Base-by-base conservation (phyloP, 2,113 vertebrate species). In the Aptenodytes forsteri region DNA sequence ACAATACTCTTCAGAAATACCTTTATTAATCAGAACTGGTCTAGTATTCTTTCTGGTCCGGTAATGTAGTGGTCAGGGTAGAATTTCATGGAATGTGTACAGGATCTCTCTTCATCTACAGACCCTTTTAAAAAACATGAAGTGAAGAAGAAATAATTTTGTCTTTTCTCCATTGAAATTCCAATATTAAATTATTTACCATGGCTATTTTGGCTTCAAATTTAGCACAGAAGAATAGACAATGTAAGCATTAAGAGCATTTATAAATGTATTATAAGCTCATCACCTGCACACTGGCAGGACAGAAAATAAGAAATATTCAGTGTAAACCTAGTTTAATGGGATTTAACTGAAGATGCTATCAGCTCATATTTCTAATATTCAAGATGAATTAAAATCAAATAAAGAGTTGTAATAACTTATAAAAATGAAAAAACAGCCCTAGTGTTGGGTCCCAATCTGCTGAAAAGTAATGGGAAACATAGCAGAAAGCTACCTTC, bases 221-320 rank as follows among this genome's bases (percentile, higher is more conserved):
- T 94, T 94, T 82, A 92, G 26, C 26, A 94, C 36, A 64, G 72
- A 66, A 49, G 14, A 75, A 69, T 25, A 44, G 16, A 76, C 34
- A 88, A 77, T 23, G 46, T 46, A 38, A 88, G 46, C 84, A 80
- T 89, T 94, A 88, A 93, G 26, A 87, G 2, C 25, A 65, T 77
- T 89, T 95, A 93, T 87, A 92, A 90, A 96, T 86, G 62, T 92
- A 66, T 98, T 92, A 96, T 88, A 73, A 95, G n/a, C 34, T 89
- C 25, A 56, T 94, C 2, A 34, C 29, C 50, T 87, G 62, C 25
- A 56, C 11, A 61, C 17, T 87, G n/a, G 21, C 17, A 93, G 40
- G 23, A 62, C 20, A 91, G 70, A 76, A 83, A 92, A 58, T 38
- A 88, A 58, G 27, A 85, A 73, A 67, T 80, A 89, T 46, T 89